phyloP scores from a whole-genome alignment of 1,140 invertebrate genomes.

The silkworm (Bombyx mori) region DNA sequence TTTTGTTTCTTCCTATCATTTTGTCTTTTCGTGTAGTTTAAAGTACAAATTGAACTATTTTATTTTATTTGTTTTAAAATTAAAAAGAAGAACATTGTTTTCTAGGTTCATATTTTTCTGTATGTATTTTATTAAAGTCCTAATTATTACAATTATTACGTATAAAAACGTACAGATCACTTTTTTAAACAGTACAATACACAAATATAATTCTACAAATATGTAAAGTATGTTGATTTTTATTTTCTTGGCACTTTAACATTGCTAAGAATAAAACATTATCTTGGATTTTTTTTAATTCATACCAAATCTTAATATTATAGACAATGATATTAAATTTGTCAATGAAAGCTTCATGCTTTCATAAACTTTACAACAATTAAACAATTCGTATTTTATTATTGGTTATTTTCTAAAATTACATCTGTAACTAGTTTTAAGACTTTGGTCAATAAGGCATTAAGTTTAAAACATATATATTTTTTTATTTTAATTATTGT shows the following conservation, averaged over 20 bases:
- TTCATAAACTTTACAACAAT: constrained; percentile 65
- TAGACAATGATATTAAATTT: constrained; percentile 56
- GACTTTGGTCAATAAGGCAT: constrained; percentile 71
- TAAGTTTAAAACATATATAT: constrained; percentile 69
- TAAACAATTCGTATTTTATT: constrained; percentile 58
- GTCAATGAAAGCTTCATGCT: constrained; percentile 50
- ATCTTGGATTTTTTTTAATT: constrained; percentile 19
- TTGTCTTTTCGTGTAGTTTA: no score
- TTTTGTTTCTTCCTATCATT: no score
- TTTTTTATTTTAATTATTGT: constrained; percentile 69
- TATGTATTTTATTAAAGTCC: no score
- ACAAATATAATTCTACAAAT: no score
- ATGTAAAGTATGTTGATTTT: no score
- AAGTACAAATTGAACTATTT: no score
- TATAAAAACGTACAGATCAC: no score
- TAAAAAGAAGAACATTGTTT: no score
- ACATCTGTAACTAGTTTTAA: constrained; percentile 67
- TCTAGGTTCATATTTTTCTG: no score
- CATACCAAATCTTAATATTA: constrained; percentile 30
- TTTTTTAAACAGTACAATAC: no score
- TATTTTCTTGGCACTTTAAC: constrained; percentile 21
- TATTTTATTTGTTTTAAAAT: no score
- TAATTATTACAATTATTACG: no score
- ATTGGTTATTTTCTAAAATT: constrained; percentile 54
- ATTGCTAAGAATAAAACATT: not conserved